These are phyloP conservation scores for Scophthalmus maximus DNA, from an alignment of 2,113 vertebrate species.

Conservation along the genomic window DNA sequence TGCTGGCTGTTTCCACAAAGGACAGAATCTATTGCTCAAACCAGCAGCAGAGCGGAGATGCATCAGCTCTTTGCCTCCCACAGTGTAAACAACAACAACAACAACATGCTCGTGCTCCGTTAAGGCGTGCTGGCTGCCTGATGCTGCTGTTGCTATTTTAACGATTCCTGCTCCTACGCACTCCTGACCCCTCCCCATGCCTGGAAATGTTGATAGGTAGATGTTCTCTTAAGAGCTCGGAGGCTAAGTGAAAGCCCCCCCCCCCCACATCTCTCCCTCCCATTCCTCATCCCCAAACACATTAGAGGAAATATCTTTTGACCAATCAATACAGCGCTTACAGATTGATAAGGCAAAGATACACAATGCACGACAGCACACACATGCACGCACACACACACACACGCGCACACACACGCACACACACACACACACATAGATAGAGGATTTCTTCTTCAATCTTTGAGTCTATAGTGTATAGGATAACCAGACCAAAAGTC, in stretches of 20 bases:
- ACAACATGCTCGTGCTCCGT: constrained; percentile 48
- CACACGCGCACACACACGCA: constrained; percentile 37
- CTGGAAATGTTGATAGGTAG: constrained; percentile 76
- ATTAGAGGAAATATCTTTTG: constrained; percentile 75
- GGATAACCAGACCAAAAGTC: constrained; percentile 66
- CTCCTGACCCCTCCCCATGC: constrained; percentile 55
- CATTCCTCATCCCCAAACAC: constrained; percentile 40
- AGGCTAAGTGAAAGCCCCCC: constrained; percentile 74
- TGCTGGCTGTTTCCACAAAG: constrained; percentile 44
- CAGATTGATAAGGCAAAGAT: constrained; percentile 71
- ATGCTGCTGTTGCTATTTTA: constrained; percentile 62
- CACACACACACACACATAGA: background rate
- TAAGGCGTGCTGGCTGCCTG: constrained; percentile 57
- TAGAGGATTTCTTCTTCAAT: constrained; percentile 51
- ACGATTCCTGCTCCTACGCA: constrained; percentile 37
- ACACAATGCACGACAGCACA: constrained; percentile 27
- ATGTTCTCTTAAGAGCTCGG: constrained; percentile 70
- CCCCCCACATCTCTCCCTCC: background rate
- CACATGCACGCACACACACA: constrained; percentile 30
- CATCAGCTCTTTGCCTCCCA: constrained; percentile 62
- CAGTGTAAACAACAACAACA: constrained; percentile 73
- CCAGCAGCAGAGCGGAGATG: constrained; percentile 52
- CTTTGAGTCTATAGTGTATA: constrained; percentile 57
- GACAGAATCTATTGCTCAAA: constrained; percentile 45
- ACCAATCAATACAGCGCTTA: constrained; percentile 69